Evolutionary conservation across 2,888 invertebrate species (phyloP).

Genomic region (Andrena fulva): DNA sequence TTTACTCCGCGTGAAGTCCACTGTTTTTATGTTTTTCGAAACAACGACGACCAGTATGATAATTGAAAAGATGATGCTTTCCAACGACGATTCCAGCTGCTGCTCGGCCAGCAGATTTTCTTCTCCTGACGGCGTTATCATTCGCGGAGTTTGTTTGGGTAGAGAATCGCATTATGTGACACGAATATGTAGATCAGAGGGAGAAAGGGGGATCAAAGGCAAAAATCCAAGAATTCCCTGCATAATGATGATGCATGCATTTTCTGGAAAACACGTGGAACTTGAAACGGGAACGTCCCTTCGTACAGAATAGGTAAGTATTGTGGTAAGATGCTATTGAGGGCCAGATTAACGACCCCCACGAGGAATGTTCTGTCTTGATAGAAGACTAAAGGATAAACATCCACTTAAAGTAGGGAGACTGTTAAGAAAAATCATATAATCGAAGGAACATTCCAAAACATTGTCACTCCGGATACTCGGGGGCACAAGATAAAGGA

Average conservation of each 20-base stretch:
- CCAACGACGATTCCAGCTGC: constrained; percentile 5
- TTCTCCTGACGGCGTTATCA: background rate
- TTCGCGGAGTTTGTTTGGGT: background rate
- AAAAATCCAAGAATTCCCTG: background rate
- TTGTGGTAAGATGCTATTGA: background rate
- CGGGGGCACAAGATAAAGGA: background rate
- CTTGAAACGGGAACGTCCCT: background rate
- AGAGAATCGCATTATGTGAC: background rate
- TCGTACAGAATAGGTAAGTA: background rate
- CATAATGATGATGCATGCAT: constrained; percentile 6
- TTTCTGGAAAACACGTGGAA: background rate
- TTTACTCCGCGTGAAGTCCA: constrained; percentile 66
- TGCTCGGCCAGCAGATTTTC: constrained; percentile 26
- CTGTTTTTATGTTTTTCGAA: constrained; percentile 58
- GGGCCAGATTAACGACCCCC: background rate
- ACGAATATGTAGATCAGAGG: background rate
- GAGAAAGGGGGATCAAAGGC: background rate
- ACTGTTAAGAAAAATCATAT: background rate
- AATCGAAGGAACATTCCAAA: background rate
- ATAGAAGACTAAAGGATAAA: background rate
- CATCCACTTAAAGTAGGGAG: background rate
- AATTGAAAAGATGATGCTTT: constrained; percentile 15
- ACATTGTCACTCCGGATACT: background rate
- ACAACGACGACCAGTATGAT: background rate
- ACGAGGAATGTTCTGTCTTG: background rate